A percentile compares a stretch with the other conserved stretches of the same genome.
Conservation (phyloP, 2,113 vertebrate genomes). For the Misgurnus mizolepis region DNA sequence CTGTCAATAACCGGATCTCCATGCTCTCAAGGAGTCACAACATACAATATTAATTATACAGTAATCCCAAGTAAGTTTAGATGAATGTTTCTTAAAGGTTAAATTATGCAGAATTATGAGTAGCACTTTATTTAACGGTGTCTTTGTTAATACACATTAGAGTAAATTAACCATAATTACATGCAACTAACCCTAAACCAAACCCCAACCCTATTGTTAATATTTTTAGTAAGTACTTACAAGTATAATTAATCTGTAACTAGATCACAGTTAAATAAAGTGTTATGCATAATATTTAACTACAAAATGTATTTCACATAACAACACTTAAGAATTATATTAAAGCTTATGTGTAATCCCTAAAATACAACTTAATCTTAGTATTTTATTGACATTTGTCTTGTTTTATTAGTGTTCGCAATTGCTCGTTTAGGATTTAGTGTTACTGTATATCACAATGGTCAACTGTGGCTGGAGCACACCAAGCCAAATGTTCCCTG, state of each 20-base stretch:
- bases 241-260: no score
- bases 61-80: slow-evolving; percentile 30
- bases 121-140: background rate
- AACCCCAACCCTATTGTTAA: no score
- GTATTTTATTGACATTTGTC: background rate
- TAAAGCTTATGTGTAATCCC: background rate
- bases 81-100: background rate
- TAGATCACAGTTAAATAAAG: no score
- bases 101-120: background rate
- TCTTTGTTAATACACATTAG: no score
- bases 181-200: no score
- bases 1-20: background rate
- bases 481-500: background rate
- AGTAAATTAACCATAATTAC: no score
- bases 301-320: no score
- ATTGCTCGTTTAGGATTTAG: background rate
- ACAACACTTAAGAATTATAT: background rate
- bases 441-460: background rate
- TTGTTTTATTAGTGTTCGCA: slow-evolving; percentile 23
- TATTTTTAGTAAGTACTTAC: no score
- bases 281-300: no score
- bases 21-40: background rate
- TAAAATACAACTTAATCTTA: background rate
- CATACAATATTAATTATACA: background rate
- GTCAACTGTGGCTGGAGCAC: slow-evolving; percentile 26